A percentile compares a stretch with the other conserved stretches of the same genome.
Evolutionary conservation across 2,797 vertebrate genomes (phyloP).

Genomic region (Caiman crocodilus): DNA sequence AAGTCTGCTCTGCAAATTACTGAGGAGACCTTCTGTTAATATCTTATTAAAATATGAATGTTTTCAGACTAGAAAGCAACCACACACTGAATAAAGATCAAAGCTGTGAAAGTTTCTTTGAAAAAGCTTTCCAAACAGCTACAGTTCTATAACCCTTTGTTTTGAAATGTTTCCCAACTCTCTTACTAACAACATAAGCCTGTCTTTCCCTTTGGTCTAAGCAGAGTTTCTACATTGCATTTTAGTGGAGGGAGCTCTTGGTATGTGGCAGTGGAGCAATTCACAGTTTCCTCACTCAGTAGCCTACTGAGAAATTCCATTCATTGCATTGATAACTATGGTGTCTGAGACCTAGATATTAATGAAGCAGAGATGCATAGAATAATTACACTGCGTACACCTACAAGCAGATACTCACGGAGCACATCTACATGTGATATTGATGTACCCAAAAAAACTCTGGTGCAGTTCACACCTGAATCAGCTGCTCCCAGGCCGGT

Average conservation of each 20-base stretch:
- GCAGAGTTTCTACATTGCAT: background rate
- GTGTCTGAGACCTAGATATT: background rate
- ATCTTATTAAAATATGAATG: constrained; percentile 48
- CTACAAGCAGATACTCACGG: no score
- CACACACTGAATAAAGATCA: constrained; percentile 52
- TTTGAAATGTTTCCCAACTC: constrained; percentile 44
- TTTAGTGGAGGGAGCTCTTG: background rate
- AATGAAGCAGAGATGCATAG: background rate
- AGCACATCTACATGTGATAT: no score
- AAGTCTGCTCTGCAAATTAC: constrained; percentile 59
- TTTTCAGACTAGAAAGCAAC: constrained; percentile 51
- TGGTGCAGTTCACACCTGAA: no score
- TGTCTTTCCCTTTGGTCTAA: constrained; percentile 10
- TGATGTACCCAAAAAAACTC: no score
- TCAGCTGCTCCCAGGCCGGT: no score
- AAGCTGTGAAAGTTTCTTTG: constrained; percentile 43
- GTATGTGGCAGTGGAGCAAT: background rate
- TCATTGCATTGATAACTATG: background rate
- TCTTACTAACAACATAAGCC: constrained; percentile 25
- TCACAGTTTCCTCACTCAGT: background rate
- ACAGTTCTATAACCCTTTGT: constrained; percentile 12
- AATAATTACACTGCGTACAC: background rate
- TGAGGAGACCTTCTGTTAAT: constrained; percentile 22
- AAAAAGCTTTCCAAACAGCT: constrained; percentile 59
- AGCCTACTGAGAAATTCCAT: background rate